Percentiles rank a stretch among this genome's conserved stretches.
These are phyloP conservation scores for Neuroscelio doddi DNA, from an alignment of 2,888 invertebrate species.

Conservation along the genomic window DNA sequence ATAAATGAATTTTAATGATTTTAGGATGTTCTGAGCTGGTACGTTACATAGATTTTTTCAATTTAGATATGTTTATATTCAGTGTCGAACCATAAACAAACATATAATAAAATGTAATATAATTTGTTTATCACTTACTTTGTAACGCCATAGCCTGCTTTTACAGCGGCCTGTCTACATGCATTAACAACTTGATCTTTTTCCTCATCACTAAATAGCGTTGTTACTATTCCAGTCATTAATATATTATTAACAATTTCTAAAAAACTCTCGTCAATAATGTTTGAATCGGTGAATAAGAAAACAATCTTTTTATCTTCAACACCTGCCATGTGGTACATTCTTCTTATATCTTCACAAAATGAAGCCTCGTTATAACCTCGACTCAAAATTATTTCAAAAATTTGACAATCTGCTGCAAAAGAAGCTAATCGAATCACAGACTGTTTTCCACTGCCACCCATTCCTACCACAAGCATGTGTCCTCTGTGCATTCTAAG, in stretches of 20 bases:
- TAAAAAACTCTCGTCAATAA: conserved; percentile 87
- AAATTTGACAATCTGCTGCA: conserved; percentile 87
- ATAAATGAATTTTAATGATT: too few relatives aligned
- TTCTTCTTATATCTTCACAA: conserved; percentile 88
- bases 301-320: conserved; percentile 87
- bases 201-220: conserved; percentile 90
- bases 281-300: conserved; percentile 88
- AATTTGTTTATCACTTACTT: conserved; percentile 76
- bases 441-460: conserved; percentile 91
- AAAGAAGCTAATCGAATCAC: conserved; percentile 86
- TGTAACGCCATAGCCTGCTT: conserved; percentile 82
- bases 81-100: too few relatives aligned
- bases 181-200: conserved; percentile 85
- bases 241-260: conserved; percentile 94
- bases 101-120: conserved; percentile 1
- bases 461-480: conserved; percentile 88
- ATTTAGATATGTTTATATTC: too few relatives aligned
- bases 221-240: conserved; percentile 90
- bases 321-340: conserved; percentile 85
- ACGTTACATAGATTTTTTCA: background rate
- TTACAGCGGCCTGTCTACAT: conserved; percentile 80
- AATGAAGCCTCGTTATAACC: conserved; percentile 89
- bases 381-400: conserved; percentile 87
- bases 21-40: background rate
- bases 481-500: conserved; percentile 89